Evolutionary conservation across 1,140 invertebrate genomes (phyloP).

Genomic region (Proctacanthus coquilletti): DNA sequence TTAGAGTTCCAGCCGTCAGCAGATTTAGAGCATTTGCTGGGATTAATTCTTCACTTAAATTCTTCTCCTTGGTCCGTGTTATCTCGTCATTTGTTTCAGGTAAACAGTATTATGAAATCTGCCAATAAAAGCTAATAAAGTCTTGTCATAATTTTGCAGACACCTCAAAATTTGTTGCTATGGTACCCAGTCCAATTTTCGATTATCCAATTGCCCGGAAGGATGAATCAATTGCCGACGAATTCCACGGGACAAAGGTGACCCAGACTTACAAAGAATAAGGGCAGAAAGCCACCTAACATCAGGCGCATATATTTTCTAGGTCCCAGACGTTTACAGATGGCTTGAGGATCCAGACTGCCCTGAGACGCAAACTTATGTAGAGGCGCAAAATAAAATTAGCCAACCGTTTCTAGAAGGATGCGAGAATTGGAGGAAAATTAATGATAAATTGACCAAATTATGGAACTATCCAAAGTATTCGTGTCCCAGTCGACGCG

Average conservation of each 20-base stretch:
- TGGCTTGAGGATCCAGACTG: slow-evolving; percentile 95
- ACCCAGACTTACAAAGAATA: slow-evolving; percentile 8
- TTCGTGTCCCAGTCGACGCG: slow-evolving; percentile 68
- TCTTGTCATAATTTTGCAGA: too few species aligned
- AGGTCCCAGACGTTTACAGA: slow-evolving; percentile 86
- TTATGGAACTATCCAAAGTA: slow-evolving; percentile 96
- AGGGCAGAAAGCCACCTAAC: neutral
- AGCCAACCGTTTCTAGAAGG: slow-evolving; percentile 70
- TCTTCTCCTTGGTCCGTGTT: too few species aligned
- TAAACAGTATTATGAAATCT: too few species aligned
- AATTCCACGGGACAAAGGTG: slow-evolving; percentile 73
- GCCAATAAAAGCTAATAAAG: too few species aligned
- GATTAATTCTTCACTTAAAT: too few species aligned
- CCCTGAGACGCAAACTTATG: slow-evolving; percentile 81
- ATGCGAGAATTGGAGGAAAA: slow-evolving; percentile 53
- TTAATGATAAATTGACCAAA: slow-evolving; percentile 66
- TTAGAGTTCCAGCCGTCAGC: too few species aligned
- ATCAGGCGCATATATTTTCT: slow-evolving; percentile 3
- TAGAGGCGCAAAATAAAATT: slow-evolving; percentile 81
- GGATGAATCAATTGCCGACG: slow-evolving; percentile 62
- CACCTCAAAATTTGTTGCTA: neutral
- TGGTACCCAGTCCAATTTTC: slow-evolving; percentile 8
- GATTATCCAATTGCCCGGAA: slow-evolving; percentile 59
- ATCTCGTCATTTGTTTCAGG: too few species aligned
- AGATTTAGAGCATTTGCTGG: too few species aligned